A percentile compares a stretch with the other conserved stretches of the same genome.
These are phyloP conservation scores for Chloroclysta siterata DNA, from an alignment of 2,888 invertebrate species.

Conservation along the genomic window DNA sequence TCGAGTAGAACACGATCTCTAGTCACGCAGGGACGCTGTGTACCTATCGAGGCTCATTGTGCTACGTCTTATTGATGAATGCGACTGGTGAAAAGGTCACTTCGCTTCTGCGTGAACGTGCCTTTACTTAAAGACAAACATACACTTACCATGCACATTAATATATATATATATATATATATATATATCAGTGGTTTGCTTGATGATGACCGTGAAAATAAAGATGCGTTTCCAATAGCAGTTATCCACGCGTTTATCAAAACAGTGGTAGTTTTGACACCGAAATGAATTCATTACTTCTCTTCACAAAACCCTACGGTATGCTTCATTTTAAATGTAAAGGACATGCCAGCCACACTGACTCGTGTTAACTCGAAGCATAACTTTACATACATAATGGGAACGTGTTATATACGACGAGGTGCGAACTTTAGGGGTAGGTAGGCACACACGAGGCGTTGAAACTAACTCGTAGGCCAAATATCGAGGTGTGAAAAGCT, in stretches of 20 bases:
- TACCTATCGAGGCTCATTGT: conserved; percentile 42
- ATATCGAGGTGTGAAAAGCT: conserved; percentile 83
- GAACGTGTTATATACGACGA: conserved; percentile 71
- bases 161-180: too few species aligned
- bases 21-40: conserved; percentile 66
- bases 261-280: neutral
- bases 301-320: neutral
- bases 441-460: conserved; percentile 79
- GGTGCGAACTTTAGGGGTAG: conserved; percentile 81
- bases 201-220: neutral
- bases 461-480: conserved; percentile 77
- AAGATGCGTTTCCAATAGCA: too few species aligned
- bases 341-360: conserved; percentile 1
- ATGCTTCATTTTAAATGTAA: neutral
- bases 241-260: neutral
- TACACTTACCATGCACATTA: neutral
- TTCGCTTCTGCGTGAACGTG: conserved; percentile 33
- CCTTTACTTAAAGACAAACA: conserved; percentile 18
- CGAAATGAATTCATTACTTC: neutral
- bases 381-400: conserved; percentile 58
- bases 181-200: neutral
- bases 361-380: neutral
- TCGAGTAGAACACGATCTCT: conserved; percentile 59
- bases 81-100: conserved; percentile 53
- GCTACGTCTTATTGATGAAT: conserved; percentile 50